Conservation (phyloP, 2,797 vertebrate species). For the Fistularia commersonii region DNA sequence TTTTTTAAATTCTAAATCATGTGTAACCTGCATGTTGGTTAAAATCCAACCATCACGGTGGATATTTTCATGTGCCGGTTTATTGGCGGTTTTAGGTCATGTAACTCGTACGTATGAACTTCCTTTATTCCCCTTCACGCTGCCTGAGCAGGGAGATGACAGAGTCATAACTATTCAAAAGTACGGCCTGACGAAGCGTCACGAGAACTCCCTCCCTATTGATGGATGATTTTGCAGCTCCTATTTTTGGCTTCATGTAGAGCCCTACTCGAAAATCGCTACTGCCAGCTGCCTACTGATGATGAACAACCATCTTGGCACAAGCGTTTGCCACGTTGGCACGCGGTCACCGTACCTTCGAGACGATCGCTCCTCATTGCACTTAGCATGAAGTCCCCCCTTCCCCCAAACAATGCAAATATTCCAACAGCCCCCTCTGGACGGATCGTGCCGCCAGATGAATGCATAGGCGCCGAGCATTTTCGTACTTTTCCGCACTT, state of each 20-base stretch:
- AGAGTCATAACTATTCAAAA: conserved; percentile 28
- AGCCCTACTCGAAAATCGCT: conserved; percentile 31
- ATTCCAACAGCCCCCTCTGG: conserved; percentile 11
- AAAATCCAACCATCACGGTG: too few relatives aligned
- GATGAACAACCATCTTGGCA: conserved; percentile 43
- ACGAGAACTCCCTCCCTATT: conserved; percentile 7
- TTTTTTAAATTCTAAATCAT: too few relatives aligned
- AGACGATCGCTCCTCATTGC: conserved; percentile 13
- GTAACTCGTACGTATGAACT: too few relatives aligned
- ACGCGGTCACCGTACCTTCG: conserved; percentile 24
- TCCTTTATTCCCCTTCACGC: too few relatives aligned
- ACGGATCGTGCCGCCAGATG: conserved; percentile 39
- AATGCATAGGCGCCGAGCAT: conserved; percentile 38
- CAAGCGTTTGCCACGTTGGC: conserved; percentile 31
- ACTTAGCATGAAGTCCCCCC: conserved; percentile 40
- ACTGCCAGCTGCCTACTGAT: conserved; percentile 40
- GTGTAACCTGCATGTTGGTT: too few relatives aligned
- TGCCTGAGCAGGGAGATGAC: conserved; percentile 27
- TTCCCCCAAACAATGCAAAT: conserved; percentile 37
- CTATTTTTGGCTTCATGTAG: conserved; percentile 49
- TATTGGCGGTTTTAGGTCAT: too few relatives aligned
- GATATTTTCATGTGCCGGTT: too few relatives aligned
- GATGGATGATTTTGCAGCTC: conserved; percentile 58
- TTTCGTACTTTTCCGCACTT: conserved; percentile 30
- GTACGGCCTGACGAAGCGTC: conserved; percentile 25